phyloP scores from a whole-genome alignment of 2,888 invertebrate species.

The Ellobium chinense region DNA sequence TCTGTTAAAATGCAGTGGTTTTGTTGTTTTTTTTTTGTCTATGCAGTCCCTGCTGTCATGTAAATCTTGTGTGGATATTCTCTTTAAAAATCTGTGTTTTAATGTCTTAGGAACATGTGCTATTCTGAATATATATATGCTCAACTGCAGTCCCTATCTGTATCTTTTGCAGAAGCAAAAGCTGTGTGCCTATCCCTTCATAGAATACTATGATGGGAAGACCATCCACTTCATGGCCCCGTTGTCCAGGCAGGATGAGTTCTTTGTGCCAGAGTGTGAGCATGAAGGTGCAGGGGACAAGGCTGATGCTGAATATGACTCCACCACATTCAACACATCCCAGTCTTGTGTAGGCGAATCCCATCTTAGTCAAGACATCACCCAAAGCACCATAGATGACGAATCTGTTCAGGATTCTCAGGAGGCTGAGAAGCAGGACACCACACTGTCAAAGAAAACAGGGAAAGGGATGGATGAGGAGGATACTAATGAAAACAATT shows the following conservation, averaged over 20 bases:
- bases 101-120: too few species aligned
- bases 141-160: too few species aligned
- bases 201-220: slow-evolving; percentile 79
- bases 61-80: too few species aligned
- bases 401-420: neutral
- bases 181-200: slow-evolving; percentile 80
- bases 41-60: too few species aligned
- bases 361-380: neutral
- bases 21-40: too few species aligned
- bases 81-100: too few species aligned
- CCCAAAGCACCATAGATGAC: too few species aligned
- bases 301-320: neutral
- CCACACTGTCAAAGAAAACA: neutral
- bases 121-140: too few species aligned
- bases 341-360: slow-evolving; percentile 10
- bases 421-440: neutral
- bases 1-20: too few species aligned
- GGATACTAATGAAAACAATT: neutral
- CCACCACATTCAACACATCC: slow-evolving; percentile 14
- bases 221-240: slow-evolving; percentile 79
- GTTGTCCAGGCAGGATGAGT: slow-evolving; percentile 79
- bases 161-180: slow-evolving; percentile 72
- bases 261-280: slow-evolving; percentile 78
- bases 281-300: slow-evolving; percentile 15
- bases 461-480: too few species aligned